These are phyloP conservation scores for Gymnocheta viridis DNA, from an alignment of 2,888 invertebrate species.

Conservation along the genomic window DNA sequence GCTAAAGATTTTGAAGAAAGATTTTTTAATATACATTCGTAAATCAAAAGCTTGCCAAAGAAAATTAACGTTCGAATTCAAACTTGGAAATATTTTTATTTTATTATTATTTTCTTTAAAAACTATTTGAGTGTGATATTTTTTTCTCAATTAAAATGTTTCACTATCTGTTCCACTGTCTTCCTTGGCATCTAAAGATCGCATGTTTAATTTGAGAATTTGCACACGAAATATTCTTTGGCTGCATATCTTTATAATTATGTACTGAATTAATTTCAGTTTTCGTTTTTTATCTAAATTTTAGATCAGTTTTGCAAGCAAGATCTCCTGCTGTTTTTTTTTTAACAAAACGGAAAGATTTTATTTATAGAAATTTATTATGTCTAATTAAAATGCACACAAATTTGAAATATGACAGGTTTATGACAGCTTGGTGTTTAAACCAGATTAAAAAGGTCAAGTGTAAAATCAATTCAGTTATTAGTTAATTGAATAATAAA, in stretches of 20 bases:
- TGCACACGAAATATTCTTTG: neutral
- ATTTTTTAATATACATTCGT: neutral
- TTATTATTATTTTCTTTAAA: too few relatives aligned
- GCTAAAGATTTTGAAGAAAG: neutral
- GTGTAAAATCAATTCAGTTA: neutral
- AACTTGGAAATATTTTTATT: neutral
- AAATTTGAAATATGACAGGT: conserved; percentile 24
- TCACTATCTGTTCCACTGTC: neutral
- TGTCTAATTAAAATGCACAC: conserved; percentile 39
- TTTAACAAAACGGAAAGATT: neutral
- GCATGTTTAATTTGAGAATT: neutral
- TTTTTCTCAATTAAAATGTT: neutral
- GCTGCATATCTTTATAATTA: conserved; percentile 1
- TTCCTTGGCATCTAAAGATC: neutral
- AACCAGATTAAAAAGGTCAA: conserved; percentile 15
- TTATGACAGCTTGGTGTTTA: neutral
- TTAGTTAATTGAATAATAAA: neutral
- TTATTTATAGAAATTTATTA: conserved; percentile 42
- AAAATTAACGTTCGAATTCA: too few relatives aligned
- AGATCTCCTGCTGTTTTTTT: conserved; percentile 40
- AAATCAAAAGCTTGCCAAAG: neutral
- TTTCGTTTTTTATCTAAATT: neutral
- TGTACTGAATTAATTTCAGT: conserved; percentile 43
- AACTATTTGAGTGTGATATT: too few relatives aligned
- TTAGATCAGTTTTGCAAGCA: neutral